Evolutionary conservation across 1,140 invertebrate species (phyloP).

Genomic region (Hestina assimilis): DNA sequence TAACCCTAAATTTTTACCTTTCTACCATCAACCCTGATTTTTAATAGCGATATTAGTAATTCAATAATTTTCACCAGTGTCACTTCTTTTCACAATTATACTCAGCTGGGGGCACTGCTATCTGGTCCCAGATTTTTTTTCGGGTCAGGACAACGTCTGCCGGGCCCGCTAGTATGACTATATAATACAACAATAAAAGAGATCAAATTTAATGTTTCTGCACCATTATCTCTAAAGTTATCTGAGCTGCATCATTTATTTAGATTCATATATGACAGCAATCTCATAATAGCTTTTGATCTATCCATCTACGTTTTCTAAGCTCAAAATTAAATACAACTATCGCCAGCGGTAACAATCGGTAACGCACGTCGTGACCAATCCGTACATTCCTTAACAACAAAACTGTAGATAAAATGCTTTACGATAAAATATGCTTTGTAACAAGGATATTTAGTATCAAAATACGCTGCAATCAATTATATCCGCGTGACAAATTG

Average conservation of each 20-base stretch:
- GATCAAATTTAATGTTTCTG: neutral
- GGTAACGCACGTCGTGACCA: conserved; percentile 54
- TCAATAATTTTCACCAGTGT: too few relatives aligned
- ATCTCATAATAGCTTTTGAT: neutral
- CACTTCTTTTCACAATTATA: too few relatives aligned
- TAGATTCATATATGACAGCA: conserved; percentile 1
- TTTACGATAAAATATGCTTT: conserved; percentile 9
- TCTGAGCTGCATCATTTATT: neutral
- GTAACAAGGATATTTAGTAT: neutral
- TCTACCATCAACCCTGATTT: too few relatives aligned
- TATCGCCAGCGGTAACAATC: conserved; percentile 31
- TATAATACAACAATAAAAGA: neutral
- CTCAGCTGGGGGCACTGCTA: too few relatives aligned
- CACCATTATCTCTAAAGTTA: conserved; percentile 6
- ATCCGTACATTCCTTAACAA: conserved; percentile 32
- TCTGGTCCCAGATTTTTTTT: too few relatives aligned
- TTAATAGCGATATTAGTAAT: too few relatives aligned
- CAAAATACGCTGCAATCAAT: neutral
- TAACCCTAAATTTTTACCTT: too few relatives aligned
- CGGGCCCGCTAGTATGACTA: too few relatives aligned
- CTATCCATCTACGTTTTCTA: neutral
- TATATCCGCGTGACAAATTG: conserved; percentile 10
- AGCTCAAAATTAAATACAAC: conserved; percentile 14
- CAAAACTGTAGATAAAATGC: conserved; percentile 1
- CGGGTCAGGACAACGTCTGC: too few relatives aligned